Base-by-base conservation (phyloP, 2,797 vertebrate species). In the Glossophaga mutica region DNA sequence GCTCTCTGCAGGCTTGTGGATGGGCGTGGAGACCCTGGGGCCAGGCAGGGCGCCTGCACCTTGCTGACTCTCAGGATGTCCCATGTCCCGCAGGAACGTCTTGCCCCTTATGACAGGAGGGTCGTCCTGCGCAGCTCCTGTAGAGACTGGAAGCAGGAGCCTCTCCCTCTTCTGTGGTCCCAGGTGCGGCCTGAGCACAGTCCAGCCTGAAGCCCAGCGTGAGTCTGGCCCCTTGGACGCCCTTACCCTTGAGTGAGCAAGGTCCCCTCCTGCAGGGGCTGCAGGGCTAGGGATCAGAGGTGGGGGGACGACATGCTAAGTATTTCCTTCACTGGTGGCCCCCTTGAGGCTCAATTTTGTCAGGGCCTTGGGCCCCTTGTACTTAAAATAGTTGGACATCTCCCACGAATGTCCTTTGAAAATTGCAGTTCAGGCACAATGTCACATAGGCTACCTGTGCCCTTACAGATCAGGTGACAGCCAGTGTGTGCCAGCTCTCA, bases 401-500 rank as follows among this genome's bases (percentile, higher is more conserved):
- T 87, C 32, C 59, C 9, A 50, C 6, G 11, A 88, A 81, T 16
- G 50, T 91, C 6, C 52, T 62, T 67, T 50, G 37, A 59, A 37
- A 81, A 71, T 19, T 7, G 32, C 34, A 90, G 26, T 55, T 70
- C 39, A 73, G 46, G 44, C 22, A 19, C 37, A 39, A 24, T 3
- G 19, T 52, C 62, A 42, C 21, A 14, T 2, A 29, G 37, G 67
- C 29, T 39, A 2, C 67, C 26, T 44, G 50, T 6, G 26, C 26
- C 59, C 26, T 57, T 24, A 5, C 0, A 71, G 50, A 39, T 39
- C 65, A 92, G 42, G 68, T 16, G 71, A 52, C 16, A 9, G 68
- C 44, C 73, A 8, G 2, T 0, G 32, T 22, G 42, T 32, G 3
- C 2, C 32, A 6, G 3, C 1, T 52, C 12, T 5, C 1, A 1